Conservation (phyloP, 2,888 invertebrate species). For the Drosophila rellima region DNA sequence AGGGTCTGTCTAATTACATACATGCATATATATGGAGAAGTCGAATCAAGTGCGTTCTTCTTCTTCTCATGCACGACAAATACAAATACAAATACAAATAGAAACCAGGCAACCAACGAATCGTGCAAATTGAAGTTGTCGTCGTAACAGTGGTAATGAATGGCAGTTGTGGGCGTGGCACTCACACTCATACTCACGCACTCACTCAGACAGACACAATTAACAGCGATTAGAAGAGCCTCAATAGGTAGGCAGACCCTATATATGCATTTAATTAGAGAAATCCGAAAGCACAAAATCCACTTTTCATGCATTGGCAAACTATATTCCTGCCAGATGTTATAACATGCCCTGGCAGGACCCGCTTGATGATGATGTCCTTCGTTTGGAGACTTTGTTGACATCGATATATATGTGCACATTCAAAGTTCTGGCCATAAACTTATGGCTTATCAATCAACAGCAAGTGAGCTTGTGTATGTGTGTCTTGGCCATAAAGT, state of each 20-base stretch:
- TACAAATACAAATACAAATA: constrained; percentile 11
- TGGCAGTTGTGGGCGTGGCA: constrained; percentile 14
- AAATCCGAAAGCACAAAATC: constrained; percentile 15
- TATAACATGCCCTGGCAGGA: not conserved
- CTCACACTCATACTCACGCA: constrained; percentile 6
- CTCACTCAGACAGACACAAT: constrained; percentile 36
- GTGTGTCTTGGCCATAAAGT: constrained; percentile 55
- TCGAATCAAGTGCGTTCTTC: constrained; percentile 28
- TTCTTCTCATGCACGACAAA: constrained; percentile 1
- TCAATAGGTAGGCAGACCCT: constrained; percentile 15
- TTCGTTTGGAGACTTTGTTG: constrained; percentile 18
- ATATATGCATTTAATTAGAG: constrained; percentile 40
- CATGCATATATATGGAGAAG: constrained; percentile 52
- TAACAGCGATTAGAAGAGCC: constrained; percentile 56
- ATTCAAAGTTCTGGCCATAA: constrained; percentile 39
- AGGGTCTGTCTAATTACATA: constrained; percentile 62
- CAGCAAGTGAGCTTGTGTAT: constrained; percentile 48
- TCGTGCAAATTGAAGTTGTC: constrained; percentile 61
- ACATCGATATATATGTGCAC: constrained; percentile 11
- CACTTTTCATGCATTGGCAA: not conserved
- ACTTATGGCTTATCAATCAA: constrained; percentile 78
- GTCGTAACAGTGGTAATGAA: constrained; percentile 50
- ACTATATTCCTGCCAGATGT: constrained; percentile 1
- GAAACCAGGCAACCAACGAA: constrained; percentile 49
- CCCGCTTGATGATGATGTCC: not conserved